Percentiles rank a stretch among this genome's conserved stretches.
Evolutionary conservation across 2,888 invertebrate genomes (phyloP).

Genomic region (Pandemis cinnamomeana): DNA sequence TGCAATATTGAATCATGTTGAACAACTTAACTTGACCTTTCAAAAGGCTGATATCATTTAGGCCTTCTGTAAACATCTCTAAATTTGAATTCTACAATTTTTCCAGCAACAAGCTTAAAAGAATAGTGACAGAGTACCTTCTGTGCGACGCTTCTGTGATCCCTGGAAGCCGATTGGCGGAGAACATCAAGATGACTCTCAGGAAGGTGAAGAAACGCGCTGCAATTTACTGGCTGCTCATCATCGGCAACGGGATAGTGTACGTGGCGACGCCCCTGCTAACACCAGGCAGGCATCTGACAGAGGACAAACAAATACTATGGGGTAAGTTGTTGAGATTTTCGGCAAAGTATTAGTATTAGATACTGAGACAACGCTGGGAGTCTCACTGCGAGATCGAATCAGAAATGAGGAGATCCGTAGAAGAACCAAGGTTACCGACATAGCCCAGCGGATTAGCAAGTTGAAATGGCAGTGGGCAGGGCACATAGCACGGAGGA

Average conservation of each 20-base stretch:
- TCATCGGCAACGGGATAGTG: slow-evolving; percentile 56
- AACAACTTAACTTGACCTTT: too few species aligned
- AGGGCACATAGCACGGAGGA: too few species aligned
- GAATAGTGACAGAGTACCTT: slow-evolving; percentile 54
- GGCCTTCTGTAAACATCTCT: too few species aligned
- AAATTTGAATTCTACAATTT: background rate
- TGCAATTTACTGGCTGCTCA: slow-evolving; percentile 58
- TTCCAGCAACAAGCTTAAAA: slow-evolving; percentile 46
- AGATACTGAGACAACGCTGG: too few species aligned
- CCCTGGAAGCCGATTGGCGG: slow-evolving; percentile 55
- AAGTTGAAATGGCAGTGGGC: too few species aligned
- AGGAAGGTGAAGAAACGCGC: slow-evolving; percentile 61
- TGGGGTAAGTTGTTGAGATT: slow-evolving; percentile 6
- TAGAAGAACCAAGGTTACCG: too few species aligned
- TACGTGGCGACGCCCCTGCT: slow-evolving; percentile 55
- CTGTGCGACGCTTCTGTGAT: slow-evolving; percentile 50
- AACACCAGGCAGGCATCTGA: slow-evolving; percentile 58
- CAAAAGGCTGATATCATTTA: too few species aligned
- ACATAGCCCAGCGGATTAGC: too few species aligned
- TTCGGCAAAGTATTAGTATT: too few species aligned
- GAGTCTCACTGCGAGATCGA: too few species aligned
- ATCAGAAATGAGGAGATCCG: too few species aligned
- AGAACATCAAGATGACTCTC: slow-evolving; percentile 53
- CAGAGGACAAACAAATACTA: slow-evolving; percentile 49
- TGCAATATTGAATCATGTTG: too few species aligned